These are phyloP conservation scores for Chironomus riparius DNA, from an alignment of 2,888 invertebrate species.

Conservation along the genomic window DNA sequence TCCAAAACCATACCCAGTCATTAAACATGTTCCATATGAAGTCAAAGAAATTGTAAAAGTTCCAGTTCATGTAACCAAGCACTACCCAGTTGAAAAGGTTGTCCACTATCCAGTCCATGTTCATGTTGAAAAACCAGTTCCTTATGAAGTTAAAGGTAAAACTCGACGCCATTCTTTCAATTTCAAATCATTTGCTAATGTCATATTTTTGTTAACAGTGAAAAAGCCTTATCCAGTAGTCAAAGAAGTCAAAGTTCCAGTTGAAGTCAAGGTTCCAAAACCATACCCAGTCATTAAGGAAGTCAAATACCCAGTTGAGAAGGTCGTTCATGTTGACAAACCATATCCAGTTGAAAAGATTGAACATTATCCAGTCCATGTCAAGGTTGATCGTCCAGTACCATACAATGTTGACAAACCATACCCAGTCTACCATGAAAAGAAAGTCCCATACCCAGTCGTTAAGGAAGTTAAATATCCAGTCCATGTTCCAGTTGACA, in stretches of 20 bases:
- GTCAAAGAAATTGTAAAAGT: conserved; percentile 73
- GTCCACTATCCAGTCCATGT: conserved; percentile 55
- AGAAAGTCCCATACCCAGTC: conserved; percentile 42
- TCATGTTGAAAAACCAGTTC: conserved; percentile 52
- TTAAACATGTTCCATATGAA: conserved; percentile 57
- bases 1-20: conserved; percentile 54
- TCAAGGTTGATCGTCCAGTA: conserved; percentile 51
- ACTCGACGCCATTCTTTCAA: conserved; percentile 55
- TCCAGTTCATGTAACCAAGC: conserved; percentile 65
- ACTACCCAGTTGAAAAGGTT: conserved; percentile 65
- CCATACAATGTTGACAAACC: conserved; percentile 48
- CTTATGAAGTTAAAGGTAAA: conserved; percentile 51
- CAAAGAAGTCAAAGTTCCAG: conserved; percentile 54
- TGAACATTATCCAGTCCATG: conserved; percentile 35
- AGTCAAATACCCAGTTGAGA: conserved; percentile 57
- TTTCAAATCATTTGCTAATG: conserved; percentile 35
- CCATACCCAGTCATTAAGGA: conserved; percentile 48
- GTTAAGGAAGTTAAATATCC: conserved; percentile 7
- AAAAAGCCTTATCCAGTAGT: conserved; percentile 59
- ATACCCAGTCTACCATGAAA: conserved; percentile 48
- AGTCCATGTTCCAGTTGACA: conserved; percentile 49
- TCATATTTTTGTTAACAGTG: conserved; percentile 45
- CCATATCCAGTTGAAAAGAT: conserved; percentile 63
- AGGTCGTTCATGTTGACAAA: conserved; percentile 52
- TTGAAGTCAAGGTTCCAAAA: conserved; percentile 66